These are phyloP conservation scores for Gandaritis pyraliata DNA, from an alignment of 2,888 invertebrate genomes.

Conservation along the genomic window DNA sequence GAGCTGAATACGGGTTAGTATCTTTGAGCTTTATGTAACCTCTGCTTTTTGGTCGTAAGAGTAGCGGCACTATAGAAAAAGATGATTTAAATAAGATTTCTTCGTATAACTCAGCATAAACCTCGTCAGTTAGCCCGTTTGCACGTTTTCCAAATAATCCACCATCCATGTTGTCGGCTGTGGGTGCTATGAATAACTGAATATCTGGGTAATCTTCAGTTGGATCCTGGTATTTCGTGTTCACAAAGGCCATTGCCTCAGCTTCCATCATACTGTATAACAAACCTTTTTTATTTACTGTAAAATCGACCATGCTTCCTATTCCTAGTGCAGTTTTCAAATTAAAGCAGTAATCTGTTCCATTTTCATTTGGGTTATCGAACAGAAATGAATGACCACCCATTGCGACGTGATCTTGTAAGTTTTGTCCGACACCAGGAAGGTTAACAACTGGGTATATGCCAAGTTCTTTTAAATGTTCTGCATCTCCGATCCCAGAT, in stretches of 20 bases:
- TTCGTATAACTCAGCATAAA: conserved; percentile 88
- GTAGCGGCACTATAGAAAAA: conserved; percentile 87
- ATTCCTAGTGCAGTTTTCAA: conserved; percentile 86
- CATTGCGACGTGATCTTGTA: conserved; percentile 93
- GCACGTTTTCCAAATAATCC: conserved; percentile 89
- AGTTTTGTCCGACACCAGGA: conserved; percentile 91
- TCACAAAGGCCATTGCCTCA: conserved; percentile 91
- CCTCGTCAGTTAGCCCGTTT: conserved; percentile 86
- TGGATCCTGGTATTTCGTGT: conserved; percentile 88
- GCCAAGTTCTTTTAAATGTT: conserved; percentile 85
- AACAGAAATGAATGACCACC: conserved; percentile 91
- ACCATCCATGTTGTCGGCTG: conserved; percentile 91
- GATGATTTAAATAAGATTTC: conserved; percentile 88
- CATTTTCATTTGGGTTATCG: conserved; percentile 85
- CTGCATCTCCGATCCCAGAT: conserved; percentile 90
- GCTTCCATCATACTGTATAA: conserved; percentile 91
- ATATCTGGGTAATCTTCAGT: conserved; percentile 90
- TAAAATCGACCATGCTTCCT: conserved; percentile 86
- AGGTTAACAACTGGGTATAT: conserved; percentile 85
- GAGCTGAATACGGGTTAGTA: conserved; percentile 88
- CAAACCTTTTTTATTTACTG: conserved; percentile 85
- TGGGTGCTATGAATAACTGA: conserved; percentile 90
- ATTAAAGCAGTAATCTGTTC: conserved; percentile 87
- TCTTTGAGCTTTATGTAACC: conserved; percentile 88
- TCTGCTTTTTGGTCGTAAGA: conserved; percentile 89